Evolutionary conservation across 2,888 invertebrate species (phyloP).

Genomic region (Trissolcus brochymenae): DNA sequence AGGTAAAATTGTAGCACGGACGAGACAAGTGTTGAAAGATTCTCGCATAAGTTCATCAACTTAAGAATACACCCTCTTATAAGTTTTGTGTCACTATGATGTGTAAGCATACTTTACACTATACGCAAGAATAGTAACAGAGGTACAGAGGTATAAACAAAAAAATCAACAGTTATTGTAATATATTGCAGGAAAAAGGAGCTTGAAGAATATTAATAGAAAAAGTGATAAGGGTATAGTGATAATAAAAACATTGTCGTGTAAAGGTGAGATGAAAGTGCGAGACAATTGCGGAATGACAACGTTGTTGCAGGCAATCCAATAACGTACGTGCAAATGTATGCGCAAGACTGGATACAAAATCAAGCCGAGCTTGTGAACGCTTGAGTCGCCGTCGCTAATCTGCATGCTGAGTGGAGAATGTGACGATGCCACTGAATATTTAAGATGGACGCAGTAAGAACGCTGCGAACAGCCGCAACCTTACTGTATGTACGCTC

Average conservation of each 20-base stretch:
- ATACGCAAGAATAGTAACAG: no score
- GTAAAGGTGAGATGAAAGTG: neutral
- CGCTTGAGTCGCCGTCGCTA: conserved; percentile 72
- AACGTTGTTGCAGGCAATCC: conserved; percentile 36
- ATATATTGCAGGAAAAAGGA: no score
- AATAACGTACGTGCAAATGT: conserved; percentile 52
- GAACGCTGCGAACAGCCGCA: conserved; percentile 61
- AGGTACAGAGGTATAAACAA: no score
- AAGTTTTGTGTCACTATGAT: no score
- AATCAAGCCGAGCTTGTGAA: conserved; percentile 68
- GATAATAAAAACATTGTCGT: neutral
- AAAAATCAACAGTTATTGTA: no score
- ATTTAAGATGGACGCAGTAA: conserved; percentile 71
- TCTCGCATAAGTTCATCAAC: no score
- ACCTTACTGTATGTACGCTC: conserved; percentile 64
- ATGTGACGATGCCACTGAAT: conserved; percentile 74
- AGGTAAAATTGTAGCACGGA: no score
- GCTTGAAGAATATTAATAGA: no score
- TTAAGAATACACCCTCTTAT: no score
- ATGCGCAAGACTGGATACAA: conserved; percentile 61
- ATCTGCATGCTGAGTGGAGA: conserved; percentile 73
- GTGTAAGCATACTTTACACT: no score
- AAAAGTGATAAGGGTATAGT: no score
- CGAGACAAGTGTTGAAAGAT: no score
- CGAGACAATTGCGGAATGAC: conserved; percentile 29